A percentile compares a stretch with the other conserved stretches of the same genome.
phyloP scores from a whole-genome alignment of 1,140 invertebrate species.

The Ectropis grisescens region DNA sequence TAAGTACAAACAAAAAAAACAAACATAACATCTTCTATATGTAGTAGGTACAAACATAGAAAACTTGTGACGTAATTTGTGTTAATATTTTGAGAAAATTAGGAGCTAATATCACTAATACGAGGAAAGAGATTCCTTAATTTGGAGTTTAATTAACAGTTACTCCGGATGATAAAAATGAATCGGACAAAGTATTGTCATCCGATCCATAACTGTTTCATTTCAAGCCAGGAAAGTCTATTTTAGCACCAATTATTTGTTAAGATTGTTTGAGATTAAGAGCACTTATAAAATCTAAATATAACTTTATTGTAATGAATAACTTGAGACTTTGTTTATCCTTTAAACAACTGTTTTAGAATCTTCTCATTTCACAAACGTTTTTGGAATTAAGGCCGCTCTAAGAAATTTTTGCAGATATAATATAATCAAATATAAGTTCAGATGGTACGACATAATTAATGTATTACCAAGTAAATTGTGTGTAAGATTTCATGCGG shows the following conservation, averaged over 20 bases:
- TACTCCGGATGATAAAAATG: conserved; percentile 25
- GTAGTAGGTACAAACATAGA: conserved; percentile 43
- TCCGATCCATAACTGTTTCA: conserved; percentile 56
- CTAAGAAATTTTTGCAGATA: no score
- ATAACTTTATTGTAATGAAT: no score
- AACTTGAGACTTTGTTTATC: no score
- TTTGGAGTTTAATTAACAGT: conserved; percentile 34
- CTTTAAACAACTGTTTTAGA: no score
- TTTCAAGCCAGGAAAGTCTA: conserved; percentile 43
- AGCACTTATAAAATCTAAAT: no score
- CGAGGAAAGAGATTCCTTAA: conserved; percentile 60
- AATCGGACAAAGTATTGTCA: conserved; percentile 59
- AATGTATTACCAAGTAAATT: no score
- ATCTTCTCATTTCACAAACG: no score
- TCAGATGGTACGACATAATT: no score
- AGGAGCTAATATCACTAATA: conserved; percentile 68
- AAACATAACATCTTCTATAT: conserved; percentile 57
- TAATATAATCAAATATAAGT: no score
- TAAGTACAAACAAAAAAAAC: conserved; percentile 59
- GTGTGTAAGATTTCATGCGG: no score
- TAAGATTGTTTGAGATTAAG: no score
- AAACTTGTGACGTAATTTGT: conserved; percentile 63
- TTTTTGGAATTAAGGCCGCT: no score
- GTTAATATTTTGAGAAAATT: conserved; percentile 57
- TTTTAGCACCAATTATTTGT: conserved; percentile 55